These are phyloP conservation scores for Xiphophorus birchmanni DNA, from an alignment of 2,797 vertebrate genomes.

Conservation along the genomic window DNA sequence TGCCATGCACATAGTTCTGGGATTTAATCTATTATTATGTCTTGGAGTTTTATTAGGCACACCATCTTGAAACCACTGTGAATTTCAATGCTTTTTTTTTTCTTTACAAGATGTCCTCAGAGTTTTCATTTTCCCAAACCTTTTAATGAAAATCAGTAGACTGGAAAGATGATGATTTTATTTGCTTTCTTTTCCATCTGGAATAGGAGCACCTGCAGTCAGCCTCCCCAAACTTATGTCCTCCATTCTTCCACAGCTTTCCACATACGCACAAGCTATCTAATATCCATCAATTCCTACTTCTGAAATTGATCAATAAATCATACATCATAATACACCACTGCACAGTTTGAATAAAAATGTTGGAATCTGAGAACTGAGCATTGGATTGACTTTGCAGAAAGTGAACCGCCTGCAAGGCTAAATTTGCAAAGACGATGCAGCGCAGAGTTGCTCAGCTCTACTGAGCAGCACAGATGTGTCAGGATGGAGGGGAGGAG, in stretches of 20 bases:
- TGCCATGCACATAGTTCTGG: constrained; percentile 56
- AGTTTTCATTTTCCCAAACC: constrained; percentile 30
- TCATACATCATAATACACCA: constrained; percentile 1
- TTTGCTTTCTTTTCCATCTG: constrained; percentile 72
- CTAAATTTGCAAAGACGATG: constrained; percentile 55
- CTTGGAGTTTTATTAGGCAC: constrained; percentile 53
- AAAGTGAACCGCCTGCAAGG: constrained; percentile 55
- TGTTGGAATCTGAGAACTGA: constrained; percentile 28
- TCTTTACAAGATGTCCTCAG: constrained; percentile 32
- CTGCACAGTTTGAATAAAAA: constrained; percentile 8
- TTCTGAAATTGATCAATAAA: constrained; percentile 16
- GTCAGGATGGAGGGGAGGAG: constrained; percentile 62
- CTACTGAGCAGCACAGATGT: constrained; percentile 80
- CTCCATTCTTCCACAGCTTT: constrained; percentile 11
- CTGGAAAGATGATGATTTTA: constrained; percentile 50
- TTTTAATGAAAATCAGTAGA: constrained; percentile 58
- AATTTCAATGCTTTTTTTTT: constrained; percentile 65
- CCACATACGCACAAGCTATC: neutral
- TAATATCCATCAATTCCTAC: neutral
- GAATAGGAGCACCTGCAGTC: constrained; percentile 57
- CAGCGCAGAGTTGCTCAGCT: constrained; percentile 51
- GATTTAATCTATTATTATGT: constrained; percentile 72
- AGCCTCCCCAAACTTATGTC: constrained; percentile 40
- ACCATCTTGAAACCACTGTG: constrained; percentile 60
- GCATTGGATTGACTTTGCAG: constrained; percentile 17